These are phyloP conservation scores for Diadophis punctatus DNA, from an alignment of 2,113 vertebrate species.

Conservation along the genomic window DNA sequence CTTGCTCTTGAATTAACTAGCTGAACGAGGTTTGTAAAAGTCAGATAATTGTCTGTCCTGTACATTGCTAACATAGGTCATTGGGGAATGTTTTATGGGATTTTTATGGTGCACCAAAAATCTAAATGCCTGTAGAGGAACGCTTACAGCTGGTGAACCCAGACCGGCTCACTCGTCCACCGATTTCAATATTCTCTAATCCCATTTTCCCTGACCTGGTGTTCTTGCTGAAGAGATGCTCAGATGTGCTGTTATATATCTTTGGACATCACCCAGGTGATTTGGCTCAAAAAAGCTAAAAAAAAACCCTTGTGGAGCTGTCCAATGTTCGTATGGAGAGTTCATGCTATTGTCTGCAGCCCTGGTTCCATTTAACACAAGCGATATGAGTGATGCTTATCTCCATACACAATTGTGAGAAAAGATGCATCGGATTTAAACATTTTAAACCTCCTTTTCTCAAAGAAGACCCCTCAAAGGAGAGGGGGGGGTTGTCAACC, in stretches of 20 bases:
- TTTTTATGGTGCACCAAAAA: neutral
- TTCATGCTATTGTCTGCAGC: neutral
- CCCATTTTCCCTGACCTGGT: neutral
- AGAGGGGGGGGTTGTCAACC: neutral
- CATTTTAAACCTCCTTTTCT: neutral
- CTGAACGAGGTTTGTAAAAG: neutral
- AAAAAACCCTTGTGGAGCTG: neutral
- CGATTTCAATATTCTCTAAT: neutral
- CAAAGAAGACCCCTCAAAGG: neutral
- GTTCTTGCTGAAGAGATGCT: neutral
- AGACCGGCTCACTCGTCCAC: neutral
- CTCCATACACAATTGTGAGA: neutral
- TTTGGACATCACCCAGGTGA: neutral
- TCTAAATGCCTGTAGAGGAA: neutral
- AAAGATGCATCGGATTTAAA: neutral
- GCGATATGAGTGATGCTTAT: neutral
- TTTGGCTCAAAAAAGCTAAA: neutral
- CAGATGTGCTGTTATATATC: neutral
- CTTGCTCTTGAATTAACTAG: conserved; percentile 7
- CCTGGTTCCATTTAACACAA: neutral
- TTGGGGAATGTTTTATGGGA: neutral
- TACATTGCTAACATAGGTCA: neutral
- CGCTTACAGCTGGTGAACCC: neutral
- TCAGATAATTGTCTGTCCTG: conserved; percentile 4
- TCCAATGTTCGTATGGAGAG: neutral